A percentile compares a stretch with the other conserved stretches of the same genome.
These are phyloP conservation scores for Pluvialis apricaria DNA, from an alignment of 2,113 vertebrate species.

Conservation along the genomic window DNA sequence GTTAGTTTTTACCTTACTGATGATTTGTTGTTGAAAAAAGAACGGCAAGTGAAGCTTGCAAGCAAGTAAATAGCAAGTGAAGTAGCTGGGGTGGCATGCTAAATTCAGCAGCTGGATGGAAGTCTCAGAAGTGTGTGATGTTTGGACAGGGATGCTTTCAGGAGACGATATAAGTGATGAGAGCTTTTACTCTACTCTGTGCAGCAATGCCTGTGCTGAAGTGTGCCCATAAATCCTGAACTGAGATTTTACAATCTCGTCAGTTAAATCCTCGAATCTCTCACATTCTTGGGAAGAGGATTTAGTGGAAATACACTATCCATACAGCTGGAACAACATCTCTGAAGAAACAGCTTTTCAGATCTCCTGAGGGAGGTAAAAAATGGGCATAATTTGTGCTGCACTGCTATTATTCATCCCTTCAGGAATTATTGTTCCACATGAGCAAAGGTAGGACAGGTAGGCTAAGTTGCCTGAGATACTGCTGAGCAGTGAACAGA, in stretches of 20 bases:
- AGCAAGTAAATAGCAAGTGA: not conserved
- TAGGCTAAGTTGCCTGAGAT: not conserved
- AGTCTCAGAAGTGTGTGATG: not conserved
- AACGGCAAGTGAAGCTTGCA: not conserved
- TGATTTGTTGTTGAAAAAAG: not conserved
- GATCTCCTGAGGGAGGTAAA: not conserved
- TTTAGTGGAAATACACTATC: not conserved
- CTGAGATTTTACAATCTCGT: not conserved
- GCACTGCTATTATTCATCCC: not conserved
- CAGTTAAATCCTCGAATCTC: not conserved
- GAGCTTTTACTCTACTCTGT: not conserved
- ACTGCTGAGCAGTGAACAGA: not conserved
- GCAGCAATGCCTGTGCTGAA: not conserved
- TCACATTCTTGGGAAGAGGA: not conserved
- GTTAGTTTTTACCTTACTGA: not conserved
- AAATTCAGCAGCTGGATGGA: not conserved
- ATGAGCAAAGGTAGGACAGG: not conserved
- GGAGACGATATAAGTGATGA: not conserved
- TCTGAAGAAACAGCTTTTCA: not conserved
- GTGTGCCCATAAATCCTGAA: not conserved
- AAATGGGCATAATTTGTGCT: not conserved
- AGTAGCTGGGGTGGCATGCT: not conserved
- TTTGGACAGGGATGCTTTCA: not conserved
- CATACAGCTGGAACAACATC: not conserved
- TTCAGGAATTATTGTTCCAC: conserved; percentile 5